Percentiles rank a stretch among this genome's conserved stretches.
phyloP scores from a whole-genome alignment of 2,113 vertebrate species.

The Gallinago paraguaiae region DNA sequence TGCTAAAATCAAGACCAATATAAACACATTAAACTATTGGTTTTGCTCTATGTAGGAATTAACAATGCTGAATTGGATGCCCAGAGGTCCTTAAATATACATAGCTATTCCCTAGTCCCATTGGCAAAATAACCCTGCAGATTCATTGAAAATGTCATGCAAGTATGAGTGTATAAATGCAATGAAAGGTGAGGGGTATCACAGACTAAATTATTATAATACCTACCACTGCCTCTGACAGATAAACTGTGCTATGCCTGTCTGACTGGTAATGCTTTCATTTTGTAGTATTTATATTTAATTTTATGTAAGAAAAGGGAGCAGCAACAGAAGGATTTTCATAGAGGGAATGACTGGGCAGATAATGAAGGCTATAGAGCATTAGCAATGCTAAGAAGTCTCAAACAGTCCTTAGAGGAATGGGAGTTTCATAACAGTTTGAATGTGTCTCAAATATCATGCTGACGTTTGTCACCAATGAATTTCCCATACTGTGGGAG shows the following conservation, averaged over 20 bases:
- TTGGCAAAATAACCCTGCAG: neutral
- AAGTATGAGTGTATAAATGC: neutral
- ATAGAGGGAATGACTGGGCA: neutral
- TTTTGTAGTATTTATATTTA: neutral
- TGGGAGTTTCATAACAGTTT: neutral
- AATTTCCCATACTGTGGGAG: constrained; percentile 54
- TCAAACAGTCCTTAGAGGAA: constrained; percentile 7
- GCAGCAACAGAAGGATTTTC: neutral
- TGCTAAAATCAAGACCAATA: neutral
- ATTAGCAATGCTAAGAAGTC: constrained; percentile 46
- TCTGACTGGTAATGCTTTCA: neutral
- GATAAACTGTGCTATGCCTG: neutral
- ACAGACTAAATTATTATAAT: neutral
- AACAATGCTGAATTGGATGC: neutral
- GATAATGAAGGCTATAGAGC: constrained; percentile 1
- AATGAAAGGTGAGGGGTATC: neutral
- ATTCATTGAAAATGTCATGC: neutral
- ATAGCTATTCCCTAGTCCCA: neutral
- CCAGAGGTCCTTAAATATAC: neutral
- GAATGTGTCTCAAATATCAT: constrained; percentile 40
- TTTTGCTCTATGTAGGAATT: neutral
- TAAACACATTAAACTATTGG: neutral
- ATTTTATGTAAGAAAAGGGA: constrained; percentile 5
- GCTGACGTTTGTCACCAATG: constrained; percentile 38
- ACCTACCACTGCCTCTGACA: neutral